Percentiles rank a stretch among this genome's conserved stretches.
These are phyloP conservation scores for Schizothorax lantsangensis DNA, from an alignment of 2,797 vertebrate genomes.

Conservation along the genomic window DNA sequence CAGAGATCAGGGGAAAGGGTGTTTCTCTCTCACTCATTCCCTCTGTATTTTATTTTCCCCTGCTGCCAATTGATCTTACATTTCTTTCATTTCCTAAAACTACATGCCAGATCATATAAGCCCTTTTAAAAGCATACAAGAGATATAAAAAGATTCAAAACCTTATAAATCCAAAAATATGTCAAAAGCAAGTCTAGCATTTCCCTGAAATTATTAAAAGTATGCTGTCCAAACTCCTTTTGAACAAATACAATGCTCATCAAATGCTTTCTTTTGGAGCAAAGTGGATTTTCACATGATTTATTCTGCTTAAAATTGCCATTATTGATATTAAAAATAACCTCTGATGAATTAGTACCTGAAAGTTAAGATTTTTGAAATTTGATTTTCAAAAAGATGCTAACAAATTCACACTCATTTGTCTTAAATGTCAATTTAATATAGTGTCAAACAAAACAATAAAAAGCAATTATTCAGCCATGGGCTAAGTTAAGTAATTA, in stretches of 20 bases:
- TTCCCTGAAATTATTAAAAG: background rate
- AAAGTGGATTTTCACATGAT: background rate
- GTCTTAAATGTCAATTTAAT: background rate
- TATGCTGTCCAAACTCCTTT: background rate
- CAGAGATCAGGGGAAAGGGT: background rate
- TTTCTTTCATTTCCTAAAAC: background rate
- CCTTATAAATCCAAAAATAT: background rate
- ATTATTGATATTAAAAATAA: background rate
- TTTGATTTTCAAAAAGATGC: background rate
- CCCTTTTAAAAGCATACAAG: background rate
- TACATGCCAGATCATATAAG: background rate
- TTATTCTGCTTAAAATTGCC: background rate
- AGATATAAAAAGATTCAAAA: background rate
- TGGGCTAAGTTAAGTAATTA: background rate
- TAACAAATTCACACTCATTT: background rate
- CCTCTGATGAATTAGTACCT: background rate
- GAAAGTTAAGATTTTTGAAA: background rate
- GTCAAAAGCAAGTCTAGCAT: background rate
- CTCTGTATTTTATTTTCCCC: background rate
- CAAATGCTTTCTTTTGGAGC: constrained; percentile 12
- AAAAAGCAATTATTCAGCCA: background rate
- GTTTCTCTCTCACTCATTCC: background rate
- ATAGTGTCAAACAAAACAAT: background rate
- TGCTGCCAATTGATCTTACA: constrained; percentile 13
- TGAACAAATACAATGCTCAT: constrained; percentile 1